Conservation (phyloP, 2,113 vertebrate species). For the Jaculus jaculus region DNA sequence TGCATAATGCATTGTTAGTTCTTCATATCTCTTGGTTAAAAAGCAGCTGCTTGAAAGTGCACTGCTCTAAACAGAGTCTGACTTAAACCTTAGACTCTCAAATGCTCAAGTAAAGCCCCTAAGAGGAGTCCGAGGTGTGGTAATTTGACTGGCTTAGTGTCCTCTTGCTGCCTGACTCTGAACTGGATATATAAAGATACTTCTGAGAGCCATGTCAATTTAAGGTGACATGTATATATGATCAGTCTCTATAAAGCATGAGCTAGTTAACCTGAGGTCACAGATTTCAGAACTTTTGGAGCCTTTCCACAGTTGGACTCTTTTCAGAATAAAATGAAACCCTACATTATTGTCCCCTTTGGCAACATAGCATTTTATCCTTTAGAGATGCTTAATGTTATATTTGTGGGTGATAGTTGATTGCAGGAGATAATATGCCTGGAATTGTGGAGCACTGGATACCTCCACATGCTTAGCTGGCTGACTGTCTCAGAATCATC, state of each 20-base stretch:
- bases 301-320: background rate
- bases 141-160: background rate
- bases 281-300: background rate
- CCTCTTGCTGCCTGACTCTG: background rate
- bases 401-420: rapidly evolving
- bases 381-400: background rate
- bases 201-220: background rate
- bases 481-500: background rate
- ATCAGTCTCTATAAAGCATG: background rate
- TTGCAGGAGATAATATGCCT: background rate
- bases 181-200: background rate
- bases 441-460: background rate
- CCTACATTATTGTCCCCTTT: background rate
- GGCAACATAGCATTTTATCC: background rate
- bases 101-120: background rate
- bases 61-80: background rate
- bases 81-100: background rate
- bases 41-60: background rate
- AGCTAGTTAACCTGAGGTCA: background rate
- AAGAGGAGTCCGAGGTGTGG: background rate
- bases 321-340: background rate
- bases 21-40: background rate
- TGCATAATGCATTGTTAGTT: background rate
- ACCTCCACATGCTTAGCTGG: background rate
- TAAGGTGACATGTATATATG: background rate